Evolutionary conservation across 2,797 vertebrate genomes (phyloP), one percentile per base, ranked within the genome.

Genomic region (Sphenopsis melanotis): DNA sequence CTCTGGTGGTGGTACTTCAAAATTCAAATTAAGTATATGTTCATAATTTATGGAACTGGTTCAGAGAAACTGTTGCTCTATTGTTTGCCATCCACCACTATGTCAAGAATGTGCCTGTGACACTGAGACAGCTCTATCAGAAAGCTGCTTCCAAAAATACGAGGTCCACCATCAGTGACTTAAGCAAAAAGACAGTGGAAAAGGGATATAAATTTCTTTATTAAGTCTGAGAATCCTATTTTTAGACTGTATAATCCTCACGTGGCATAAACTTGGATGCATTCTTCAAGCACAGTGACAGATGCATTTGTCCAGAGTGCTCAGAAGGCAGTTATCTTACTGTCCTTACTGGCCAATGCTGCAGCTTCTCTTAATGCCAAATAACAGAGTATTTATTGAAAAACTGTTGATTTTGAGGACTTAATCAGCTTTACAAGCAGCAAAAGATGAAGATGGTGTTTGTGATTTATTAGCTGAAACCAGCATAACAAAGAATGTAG

Each of bases 391-490:
- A 91, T 52, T 84, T 90, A 27, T 64, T 86, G 69, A 88, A 83
- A 93, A 81, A 32, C 76, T 63, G 41, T 46, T 92, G 65, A 77
- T 56, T 20, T 77, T 74, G 61, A 87, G 41, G 24, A 85, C 17
- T n/a, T 55, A 59, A 44, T 29, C 39, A 89, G 53, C 74, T 87
- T 52, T 70, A n/a, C 44, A 70, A 66, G 46, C 3, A 30, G 55
- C 13, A 39, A 36, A 84, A 71, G 39, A 74, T 19, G 29, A 89
- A 92, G 53, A 65, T 41, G 37, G 52, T 68, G 68, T 84, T 94
- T 83, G 71, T 59, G 57, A 90, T 86, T 74, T 90, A 93, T 93
- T 84, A 93, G 27, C 78, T 78, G 79, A 83, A 93, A 77, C 12
- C 17, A 69, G 21, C 23, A 29, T 63, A 52, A 66, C 37, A 49